Conservation (phyloP, 1,140 invertebrate genomes). For the Acyrthosiphon pisum region DNA sequence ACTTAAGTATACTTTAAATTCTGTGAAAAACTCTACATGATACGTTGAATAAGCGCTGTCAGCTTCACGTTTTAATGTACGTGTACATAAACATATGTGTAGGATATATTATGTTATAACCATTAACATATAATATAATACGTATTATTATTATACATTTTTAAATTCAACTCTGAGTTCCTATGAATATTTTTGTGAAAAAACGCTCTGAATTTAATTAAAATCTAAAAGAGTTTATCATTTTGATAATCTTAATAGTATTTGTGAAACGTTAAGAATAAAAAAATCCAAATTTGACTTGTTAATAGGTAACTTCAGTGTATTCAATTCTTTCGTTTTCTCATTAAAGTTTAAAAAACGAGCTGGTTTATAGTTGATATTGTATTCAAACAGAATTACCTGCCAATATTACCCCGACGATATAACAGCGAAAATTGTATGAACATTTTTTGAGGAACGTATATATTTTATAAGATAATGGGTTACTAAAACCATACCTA, state of each 20-base stretch:
- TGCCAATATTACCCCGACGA: too few relatives aligned
- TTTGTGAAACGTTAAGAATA: not conserved
- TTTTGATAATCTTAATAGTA: not conserved
- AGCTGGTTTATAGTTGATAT: not conserved
- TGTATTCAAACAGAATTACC: too few relatives aligned
- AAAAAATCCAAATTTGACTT: not conserved
- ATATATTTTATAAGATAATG: not conserved
- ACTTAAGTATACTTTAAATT: not conserved
- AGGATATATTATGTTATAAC: not conserved
- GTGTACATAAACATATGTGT: not conserved
- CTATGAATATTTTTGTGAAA: not conserved
- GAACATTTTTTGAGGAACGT: too few relatives aligned
- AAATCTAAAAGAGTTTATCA: not conserved
- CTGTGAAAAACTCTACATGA: not conserved
- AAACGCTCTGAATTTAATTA: not conserved
- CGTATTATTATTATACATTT: not conserved
- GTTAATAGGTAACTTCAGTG: not conserved
- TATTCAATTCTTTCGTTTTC: not conserved
- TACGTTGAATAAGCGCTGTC: not conserved
- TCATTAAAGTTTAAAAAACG: not conserved
- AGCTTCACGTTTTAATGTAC: not conserved
- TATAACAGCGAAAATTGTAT: too few relatives aligned
- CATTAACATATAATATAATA: too few relatives aligned
- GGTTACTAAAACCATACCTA: not conserved
- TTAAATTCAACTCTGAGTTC: not conserved